A percentile compares a stretch with the other conserved stretches of the same genome.
Conservation (phyloP, 2,888 invertebrate species). For the Macrophya alboannulata region DNA sequence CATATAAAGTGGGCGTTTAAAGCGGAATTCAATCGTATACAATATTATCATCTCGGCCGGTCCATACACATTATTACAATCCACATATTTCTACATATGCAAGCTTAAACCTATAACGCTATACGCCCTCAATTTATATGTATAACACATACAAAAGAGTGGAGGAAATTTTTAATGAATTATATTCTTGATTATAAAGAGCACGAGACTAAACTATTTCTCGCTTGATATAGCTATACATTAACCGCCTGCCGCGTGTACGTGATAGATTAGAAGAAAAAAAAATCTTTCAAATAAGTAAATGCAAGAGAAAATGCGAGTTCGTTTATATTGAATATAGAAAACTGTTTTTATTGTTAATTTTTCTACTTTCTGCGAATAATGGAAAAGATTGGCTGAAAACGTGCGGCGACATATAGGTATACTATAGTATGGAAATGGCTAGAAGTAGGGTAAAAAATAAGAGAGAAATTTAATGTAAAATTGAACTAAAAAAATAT, state of each 20-base stretch:
- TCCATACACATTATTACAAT: not conserved
- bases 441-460: not conserved
- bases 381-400: not conserved
- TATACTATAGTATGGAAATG: not conserved
- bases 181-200: not conserved
- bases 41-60: not conserved
- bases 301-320: not conserved
- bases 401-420: not conserved
- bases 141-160: too few relatives aligned
- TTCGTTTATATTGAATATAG: too few relatives aligned
- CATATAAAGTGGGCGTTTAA: slow-evolving; percentile 42
- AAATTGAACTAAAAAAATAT: not conserved
- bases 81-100: not conserved
- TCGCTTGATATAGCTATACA: not conserved
- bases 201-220: slow-evolving; percentile 2
- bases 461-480: not conserved
- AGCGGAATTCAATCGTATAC: not conserved
- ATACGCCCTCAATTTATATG: not conserved
- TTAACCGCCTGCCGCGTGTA: not conserved
- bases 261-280: too few relatives aligned
- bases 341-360: too few relatives aligned
- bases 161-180: not conserved
- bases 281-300: not conserved
- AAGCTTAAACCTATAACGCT: not conserved
- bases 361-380: not conserved